phyloP scores from a whole-genome alignment of 37 sponge, comb jelly and placozoan genomes.

The Spongilla lacustris region DNA sequence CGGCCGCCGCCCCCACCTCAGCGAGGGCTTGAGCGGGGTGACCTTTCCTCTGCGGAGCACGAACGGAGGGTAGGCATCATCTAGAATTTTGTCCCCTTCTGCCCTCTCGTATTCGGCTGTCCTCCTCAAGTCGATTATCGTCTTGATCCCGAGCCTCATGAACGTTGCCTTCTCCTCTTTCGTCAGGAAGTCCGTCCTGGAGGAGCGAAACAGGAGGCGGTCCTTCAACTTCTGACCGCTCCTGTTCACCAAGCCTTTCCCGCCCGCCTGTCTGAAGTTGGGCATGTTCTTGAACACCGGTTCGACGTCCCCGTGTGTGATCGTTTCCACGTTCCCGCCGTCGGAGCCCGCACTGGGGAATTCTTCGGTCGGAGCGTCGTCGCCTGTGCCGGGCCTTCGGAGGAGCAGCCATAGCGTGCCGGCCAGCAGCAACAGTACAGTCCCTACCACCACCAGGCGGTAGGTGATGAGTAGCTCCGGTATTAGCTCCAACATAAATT shows the following conservation, averaged over 20 bases:
- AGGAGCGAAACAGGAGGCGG: conserved; percentile 75
- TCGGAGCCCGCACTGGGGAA: background rate
- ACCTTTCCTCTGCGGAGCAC: conserved; percentile 60
- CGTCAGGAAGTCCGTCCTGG: conserved; percentile 78
- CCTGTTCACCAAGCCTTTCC: conserved; percentile 28
- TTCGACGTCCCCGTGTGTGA: background rate
- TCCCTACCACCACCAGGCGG: background rate
- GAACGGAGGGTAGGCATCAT: conserved; percentile 39
- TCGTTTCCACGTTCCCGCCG: background rate
- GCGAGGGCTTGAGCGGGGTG: conserved; percentile 25
- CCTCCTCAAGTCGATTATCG: conserved; percentile 75
- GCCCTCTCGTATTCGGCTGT: conserved; percentile 60
- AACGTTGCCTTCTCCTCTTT: conserved; percentile 48
- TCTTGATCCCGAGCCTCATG: conserved; percentile 56
- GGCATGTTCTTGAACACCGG: conserved; percentile 67
- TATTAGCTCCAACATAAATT: background rate
- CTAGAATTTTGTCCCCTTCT: conserved; percentile 66
- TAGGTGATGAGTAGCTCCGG: background rate
- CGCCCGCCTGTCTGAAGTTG: conserved; percentile 86
- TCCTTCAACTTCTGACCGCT: conserved; percentile 54
- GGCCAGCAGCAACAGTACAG: background rate
- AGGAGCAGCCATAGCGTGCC: background rate
- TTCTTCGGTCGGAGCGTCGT: background rate
- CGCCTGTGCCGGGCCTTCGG: background rate
- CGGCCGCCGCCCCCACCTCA: conserved; percentile 24